A percentile compares a stretch with the other conserved stretches of the same genome.
phyloP scores from a whole-genome alignment of 1,140 invertebrate genomes.

The Ips nitidus region DNA sequence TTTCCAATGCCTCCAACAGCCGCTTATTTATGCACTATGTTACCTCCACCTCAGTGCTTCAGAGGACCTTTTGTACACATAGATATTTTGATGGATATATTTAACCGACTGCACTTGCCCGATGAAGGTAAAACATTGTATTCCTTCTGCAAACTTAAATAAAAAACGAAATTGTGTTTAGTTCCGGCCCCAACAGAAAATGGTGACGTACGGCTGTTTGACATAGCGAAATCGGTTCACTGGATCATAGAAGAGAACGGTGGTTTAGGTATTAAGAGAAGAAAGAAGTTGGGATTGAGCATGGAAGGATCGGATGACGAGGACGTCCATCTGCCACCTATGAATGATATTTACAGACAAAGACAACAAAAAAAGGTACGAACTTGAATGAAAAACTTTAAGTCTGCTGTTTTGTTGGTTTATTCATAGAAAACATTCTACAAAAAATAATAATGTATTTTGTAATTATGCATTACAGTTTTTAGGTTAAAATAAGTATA shows the following conservation, averaged over 20 bases:
- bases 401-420: slow-evolving; percentile 10
- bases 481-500: background rate
- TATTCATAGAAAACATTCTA: background rate
- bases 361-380: slow-evolving; percentile 81
- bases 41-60: slow-evolving; percentile 90
- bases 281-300: slow-evolving; percentile 61
- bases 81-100: slow-evolving; percentile 86
- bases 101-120: slow-evolving; percentile 82
- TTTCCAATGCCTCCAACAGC: slow-evolving; percentile 91
- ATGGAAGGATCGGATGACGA: slow-evolving; percentile 87
- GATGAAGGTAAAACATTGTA: slow-evolving; percentile 67
- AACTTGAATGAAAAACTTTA: background rate
- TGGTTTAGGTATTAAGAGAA: slow-evolving; percentile 63
- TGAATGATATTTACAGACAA: slow-evolving; percentile 89
- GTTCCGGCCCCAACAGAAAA: slow-evolving; percentile 73
- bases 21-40: slow-evolving; percentile 80
- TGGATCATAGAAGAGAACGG: slow-evolving; percentile 82
- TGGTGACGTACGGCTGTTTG: slow-evolving; percentile 79
- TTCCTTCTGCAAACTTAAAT: background rate
- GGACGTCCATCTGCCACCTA: slow-evolving; percentile 76
- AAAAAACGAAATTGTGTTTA: slow-evolving; percentile 45
- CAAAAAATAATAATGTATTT: background rate
- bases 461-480: background rate
- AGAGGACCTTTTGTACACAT: slow-evolving; percentile 91
- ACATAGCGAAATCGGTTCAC: slow-evolving; percentile 83